Evolutionary conservation across 2,113 vertebrate species (phyloP).

Genomic region (Sialia sialis): DNA sequence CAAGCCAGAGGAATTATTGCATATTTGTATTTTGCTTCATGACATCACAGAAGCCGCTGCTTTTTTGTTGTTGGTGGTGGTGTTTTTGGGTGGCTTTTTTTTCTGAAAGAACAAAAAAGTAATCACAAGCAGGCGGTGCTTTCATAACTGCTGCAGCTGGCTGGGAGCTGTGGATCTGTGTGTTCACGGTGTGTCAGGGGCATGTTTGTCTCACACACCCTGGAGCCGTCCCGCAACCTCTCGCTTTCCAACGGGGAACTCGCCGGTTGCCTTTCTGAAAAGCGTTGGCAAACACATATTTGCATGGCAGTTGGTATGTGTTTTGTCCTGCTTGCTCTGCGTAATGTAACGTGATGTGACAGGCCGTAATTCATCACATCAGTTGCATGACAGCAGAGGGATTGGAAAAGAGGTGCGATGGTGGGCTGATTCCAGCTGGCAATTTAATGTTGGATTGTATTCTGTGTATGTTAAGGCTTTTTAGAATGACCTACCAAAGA

Average conservation of each 20-base stretch:
- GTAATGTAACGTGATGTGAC: slow-evolving; percentile 65
- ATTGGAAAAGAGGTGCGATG: background rate
- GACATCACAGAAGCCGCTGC: background rate
- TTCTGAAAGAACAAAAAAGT: background rate
- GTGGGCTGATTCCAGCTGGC: background rate
- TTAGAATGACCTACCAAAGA: background rate
- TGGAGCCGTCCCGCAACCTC: background rate
- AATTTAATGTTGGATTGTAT: background rate
- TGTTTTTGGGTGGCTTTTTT: too few relatives aligned
- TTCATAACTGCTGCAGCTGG: background rate
- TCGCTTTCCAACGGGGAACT: background rate
- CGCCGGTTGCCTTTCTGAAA: background rate
- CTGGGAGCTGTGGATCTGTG: background rate
- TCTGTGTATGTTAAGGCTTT: background rate
- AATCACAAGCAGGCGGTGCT: background rate
- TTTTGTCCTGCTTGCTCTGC: slow-evolving; percentile 68
- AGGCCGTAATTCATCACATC: slow-evolving; percentile 59
- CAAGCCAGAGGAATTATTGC: background rate
- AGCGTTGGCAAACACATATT: slow-evolving; percentile 61
- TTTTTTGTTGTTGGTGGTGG: background rate
- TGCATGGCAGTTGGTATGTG: slow-evolving; percentile 68
- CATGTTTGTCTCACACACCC: background rate
- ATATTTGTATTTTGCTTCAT: background rate
- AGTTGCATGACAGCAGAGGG: slow-evolving; percentile 29
- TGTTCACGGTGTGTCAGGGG: background rate